Base-by-base conservation (phyloP, 1,140 invertebrate genomes). In the Neodiprion virginianus region DNA sequence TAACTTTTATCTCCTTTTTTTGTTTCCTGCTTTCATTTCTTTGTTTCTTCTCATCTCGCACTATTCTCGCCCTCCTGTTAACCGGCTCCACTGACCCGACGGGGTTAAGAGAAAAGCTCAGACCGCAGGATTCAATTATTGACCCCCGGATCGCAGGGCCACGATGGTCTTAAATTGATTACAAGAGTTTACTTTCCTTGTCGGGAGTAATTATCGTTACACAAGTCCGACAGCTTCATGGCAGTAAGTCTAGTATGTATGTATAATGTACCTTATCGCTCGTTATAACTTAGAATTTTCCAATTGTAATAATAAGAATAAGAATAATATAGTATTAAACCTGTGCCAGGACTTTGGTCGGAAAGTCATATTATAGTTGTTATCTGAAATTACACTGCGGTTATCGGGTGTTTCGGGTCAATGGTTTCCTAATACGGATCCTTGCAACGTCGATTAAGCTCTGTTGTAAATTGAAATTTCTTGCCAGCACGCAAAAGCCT, bases 101-200 rank as follows among this genome's bases (percentile, higher is more conserved):
- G 28, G 53, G n/a, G 4, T 61, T 61, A 61, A 61, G 53, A 61
- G 53, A 61, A 61, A 61, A 61, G n/a, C 53, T 12, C n/a, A 61
- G n/a, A 61, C 53, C 53, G n/a, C 53, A 61, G 53, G 53, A 61
- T 61, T 61, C 53, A 17, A 61, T 61, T 11, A 61, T 61, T 61
- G 53, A 61, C 53, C 53, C 53, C 53, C 28, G 8, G 53, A 61
- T 14, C 53, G 28, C 28, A 40, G n/a, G 53, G 4, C 53, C 53
- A 17, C 53, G n/a, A 17, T 17, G 53, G 53, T 61, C 53, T 17
- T 61, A 14, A 17, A 61, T 61, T 61, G n/a, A 61, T 61, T 61
- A 61, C n/a, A 61, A 61, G 53, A 61, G 53, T 61, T 61, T 8
- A 17, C 11, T 61, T 61, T 1, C 53, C 53, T 61, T 12, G 53